Evolutionary conservation across 1,140 invertebrate genomes (phyloP), one percentile per base, ranked within the genome.

Genomic region (Hylyphantes graminicola): DNA sequence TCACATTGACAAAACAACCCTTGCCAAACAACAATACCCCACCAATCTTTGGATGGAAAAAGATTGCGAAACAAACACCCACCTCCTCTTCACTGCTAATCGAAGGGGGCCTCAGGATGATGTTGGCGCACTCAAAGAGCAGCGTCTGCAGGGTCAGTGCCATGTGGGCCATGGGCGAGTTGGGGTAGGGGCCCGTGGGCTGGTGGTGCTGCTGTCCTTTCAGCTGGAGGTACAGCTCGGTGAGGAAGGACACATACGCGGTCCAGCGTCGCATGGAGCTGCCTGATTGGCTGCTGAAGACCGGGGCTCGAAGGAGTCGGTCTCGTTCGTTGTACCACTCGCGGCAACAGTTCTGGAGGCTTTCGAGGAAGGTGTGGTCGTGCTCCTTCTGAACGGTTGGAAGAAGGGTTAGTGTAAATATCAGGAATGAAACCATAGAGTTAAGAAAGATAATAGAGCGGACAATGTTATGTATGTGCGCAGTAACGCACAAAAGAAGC

Each of bases 301-400:
- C 54, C 2, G 85, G 78, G 9, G 79, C 75, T 2, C 88, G 82
- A 13, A 89, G 87, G 21, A 89, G 86, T 68, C 89, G 88, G 82
- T 94, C 94, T 54, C 94, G 90, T 89, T 96, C 95, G 88, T 96
- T 94, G 89, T 95, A 96, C 94, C 94, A 96, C 89, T 96, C 94
- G 88, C 96, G 94, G 88, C 95, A 96, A 15, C 93, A 95, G 89
- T 97, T 97, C 72, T 96, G 90, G 75, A 97, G 90, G 10, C 94
- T 95, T 90, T 97, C 96, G 75, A 96, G 90, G 89, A 97, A 96
- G 21, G 95, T 96, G 89, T 95, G 94, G 86, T 93, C 94, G 85
- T 93, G 92, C 90, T 96, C 95, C 90, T 93, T 94, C 92, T 93
- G 87, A n/a, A 73, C 35, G 13, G 11, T 6, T 2, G 19, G n/a